phyloP scores from a whole-genome alignment of 2,797 vertebrate species.

The Enteromius treurensis region DNA sequence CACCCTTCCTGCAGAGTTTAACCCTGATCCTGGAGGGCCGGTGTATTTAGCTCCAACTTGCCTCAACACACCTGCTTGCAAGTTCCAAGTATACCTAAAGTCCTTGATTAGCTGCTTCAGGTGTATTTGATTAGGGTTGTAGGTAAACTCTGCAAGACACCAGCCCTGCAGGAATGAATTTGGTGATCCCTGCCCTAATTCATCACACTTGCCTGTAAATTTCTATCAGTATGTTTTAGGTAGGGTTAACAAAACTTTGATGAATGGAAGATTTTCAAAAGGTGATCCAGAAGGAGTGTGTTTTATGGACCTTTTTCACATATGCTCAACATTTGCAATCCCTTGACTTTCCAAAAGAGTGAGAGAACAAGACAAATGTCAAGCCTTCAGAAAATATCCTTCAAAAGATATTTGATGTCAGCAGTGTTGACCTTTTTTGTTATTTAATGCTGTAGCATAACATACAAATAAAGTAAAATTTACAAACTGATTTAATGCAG shows the following conservation, averaged over 20 bases:
- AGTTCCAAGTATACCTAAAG: too few relatives aligned
- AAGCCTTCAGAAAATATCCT: neutral
- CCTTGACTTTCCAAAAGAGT: neutral
- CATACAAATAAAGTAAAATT: neutral
- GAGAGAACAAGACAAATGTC: neutral
- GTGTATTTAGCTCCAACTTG: too few relatives aligned
- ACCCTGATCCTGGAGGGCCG: too few relatives aligned
- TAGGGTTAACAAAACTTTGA: neutral
- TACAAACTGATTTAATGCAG: neutral
- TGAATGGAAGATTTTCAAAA: neutral
- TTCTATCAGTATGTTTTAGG: neutral
- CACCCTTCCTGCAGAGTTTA: conserved; percentile 1
- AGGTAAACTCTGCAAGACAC: too few relatives aligned
- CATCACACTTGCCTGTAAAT: neutral
- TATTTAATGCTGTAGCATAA: neutral
- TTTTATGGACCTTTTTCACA: neutral
- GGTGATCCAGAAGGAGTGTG: neutral
- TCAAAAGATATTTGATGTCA: neutral
- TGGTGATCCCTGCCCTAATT: neutral
- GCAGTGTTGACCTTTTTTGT: neutral
- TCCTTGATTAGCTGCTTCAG: too few relatives aligned
- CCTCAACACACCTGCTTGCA: neutral
- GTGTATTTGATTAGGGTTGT: too few relatives aligned
- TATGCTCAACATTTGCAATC: neutral
- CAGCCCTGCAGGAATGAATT: too few relatives aligned